These are phyloP conservation scores for Lasiurus borealis DNA, from an alignment of 2,113 vertebrate species.

Conservation along the genomic window DNA sequence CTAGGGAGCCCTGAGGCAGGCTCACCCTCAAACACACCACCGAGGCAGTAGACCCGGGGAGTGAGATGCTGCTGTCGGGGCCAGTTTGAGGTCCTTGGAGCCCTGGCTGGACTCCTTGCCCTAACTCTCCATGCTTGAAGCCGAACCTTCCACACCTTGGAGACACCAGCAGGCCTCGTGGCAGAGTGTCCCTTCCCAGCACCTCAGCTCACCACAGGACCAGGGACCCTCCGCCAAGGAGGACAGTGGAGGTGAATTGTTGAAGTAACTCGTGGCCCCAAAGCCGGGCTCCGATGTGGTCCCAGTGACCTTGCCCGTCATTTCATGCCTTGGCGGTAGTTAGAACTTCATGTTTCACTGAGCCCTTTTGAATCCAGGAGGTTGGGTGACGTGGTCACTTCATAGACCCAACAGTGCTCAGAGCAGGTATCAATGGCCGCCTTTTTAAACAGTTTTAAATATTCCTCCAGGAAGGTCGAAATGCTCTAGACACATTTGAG, in stretches of 20 bases:
- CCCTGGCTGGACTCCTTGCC: not conserved
- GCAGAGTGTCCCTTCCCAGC: too few relatives aligned
- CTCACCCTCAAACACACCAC: too few relatives aligned
- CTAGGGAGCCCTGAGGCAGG: too few relatives aligned
- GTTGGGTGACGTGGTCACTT: not conserved
- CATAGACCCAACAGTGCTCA: not conserved
- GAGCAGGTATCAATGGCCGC: too few relatives aligned
- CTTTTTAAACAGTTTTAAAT: not conserved
- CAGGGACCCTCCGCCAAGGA: not conserved
- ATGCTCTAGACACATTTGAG: not conserved
- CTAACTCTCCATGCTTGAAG: not conserved
- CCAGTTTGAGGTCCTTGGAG: rapidly evolving
- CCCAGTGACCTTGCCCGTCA: rapidly evolving
- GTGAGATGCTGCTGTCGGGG: not conserved
- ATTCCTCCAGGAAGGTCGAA: not conserved
- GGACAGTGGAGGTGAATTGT: rapidly evolving
- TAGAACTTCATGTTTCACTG: not conserved
- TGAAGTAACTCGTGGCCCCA: not conserved
- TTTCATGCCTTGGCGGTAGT: not conserved
- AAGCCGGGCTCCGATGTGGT: not conserved
- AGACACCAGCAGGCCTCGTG: rapidly evolving
- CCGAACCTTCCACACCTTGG: not conserved
- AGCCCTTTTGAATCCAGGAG: rapidly evolving
- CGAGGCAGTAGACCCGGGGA: rapidly evolving
- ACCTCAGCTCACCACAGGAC: not conserved